Evolutionary conservation across 2,113 vertebrate species (phyloP).

Genomic region (Indicator indicator): DNA sequence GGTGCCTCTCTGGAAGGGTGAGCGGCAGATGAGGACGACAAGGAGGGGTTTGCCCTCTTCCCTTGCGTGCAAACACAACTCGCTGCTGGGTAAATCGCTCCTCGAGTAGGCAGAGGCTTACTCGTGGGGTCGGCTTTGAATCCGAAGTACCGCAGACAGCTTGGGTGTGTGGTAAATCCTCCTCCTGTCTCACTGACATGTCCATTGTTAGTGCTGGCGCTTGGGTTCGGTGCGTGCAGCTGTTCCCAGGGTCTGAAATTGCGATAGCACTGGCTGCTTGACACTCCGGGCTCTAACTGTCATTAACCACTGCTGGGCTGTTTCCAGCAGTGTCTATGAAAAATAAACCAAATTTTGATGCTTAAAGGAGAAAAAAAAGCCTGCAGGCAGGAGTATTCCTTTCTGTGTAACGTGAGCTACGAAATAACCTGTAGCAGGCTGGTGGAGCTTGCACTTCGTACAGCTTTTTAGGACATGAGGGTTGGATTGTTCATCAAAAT

Average conservation of each 20-base stretch:
- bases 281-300: background rate
- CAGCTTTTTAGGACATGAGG: background rate
- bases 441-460: background rate
- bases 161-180: background rate
- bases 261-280: background rate
- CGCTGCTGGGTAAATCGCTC: background rate
- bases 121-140: background rate
- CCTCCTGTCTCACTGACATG: background rate
- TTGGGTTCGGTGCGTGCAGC: background rate
- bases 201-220: background rate
- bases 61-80: background rate
- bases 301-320: background rate
- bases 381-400: background rate
- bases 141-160: background rate
- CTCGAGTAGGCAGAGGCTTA: background rate
- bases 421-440: background rate
- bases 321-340: background rate
- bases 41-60: background rate
- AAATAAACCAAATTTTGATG: background rate
- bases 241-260: background rate
- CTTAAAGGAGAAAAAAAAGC: background rate
- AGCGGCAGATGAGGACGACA: background rate
- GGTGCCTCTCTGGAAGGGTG: background rate
- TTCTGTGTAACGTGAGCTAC: background rate
- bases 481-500: background rate